Evolutionary conservation across 2,113 vertebrate genomes (phyloP), one percentile per base, ranked within the genome.

Genomic region (Spermophilus dauricus): DNA sequence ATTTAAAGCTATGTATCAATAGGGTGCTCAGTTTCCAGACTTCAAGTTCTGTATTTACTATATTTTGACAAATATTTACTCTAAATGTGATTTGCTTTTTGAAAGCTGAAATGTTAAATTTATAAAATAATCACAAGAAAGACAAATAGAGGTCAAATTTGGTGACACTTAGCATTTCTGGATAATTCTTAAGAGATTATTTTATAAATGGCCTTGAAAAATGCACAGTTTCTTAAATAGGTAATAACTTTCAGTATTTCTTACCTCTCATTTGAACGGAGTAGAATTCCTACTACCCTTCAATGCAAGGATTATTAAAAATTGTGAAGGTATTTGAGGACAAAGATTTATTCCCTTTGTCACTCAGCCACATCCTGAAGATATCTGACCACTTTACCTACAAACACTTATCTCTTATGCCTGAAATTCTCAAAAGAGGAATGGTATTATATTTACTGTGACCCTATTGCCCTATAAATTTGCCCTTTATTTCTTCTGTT

Each of bases 281-380:
- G 34, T 42, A 78, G n/a, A 94, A 69, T 22, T 34, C 3, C 20
- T 32, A 42, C 26, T 73, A 61, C 2, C 4, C 5, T n/a, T 34
- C 0, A 67, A 16, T 72, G 26, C 8, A 61, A 87, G 4, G 5
- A 70, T 67, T 70, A 51, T n/a, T n/a, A n/a, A 93, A 80, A 72
- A 65, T 8, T 75, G 72, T 81, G 28, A 84, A 53, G 4, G 28
- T 53, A 39, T 17, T 73, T 39, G 5, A 67, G 39, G 16, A 63
- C 5, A 51, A 87, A 1, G 8, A 56, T 83, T 92, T 94, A 58
- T 93, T 76, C 6, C 32, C 28, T 93, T 75, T 81, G 16, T 53
- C 8, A 87, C 28, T 89, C 51, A 42, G 37, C 82, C 16, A 82
- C 14, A 85, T 51, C 91, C 22, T 96, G 24, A 89, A 93, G n/a